Percentiles rank a stretch among this genome's conserved stretches.
Conservation (phyloP, 37 sponge, comb jelly and placozoan genomes). For the Mnemiopsis leidyi region DNA sequence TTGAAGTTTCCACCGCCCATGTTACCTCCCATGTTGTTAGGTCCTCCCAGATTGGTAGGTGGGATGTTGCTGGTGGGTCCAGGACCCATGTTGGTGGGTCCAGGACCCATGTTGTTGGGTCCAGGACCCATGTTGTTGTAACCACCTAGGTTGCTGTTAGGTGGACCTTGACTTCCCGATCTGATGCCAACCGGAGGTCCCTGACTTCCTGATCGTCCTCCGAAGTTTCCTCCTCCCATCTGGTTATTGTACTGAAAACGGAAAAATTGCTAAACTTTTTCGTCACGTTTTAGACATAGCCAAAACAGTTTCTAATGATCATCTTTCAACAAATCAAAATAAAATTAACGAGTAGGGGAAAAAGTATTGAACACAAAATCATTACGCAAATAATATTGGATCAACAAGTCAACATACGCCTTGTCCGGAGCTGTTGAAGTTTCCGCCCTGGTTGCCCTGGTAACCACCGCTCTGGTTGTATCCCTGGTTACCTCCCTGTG, state of each 20-base stretch:
- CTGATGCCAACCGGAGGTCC: neutral
- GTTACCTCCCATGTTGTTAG: neutral
- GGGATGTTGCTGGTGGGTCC: neutral
- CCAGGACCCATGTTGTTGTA: neutral
- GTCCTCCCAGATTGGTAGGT: neutral
- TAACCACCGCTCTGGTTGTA: slow-evolving; percentile 26
- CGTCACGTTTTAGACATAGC: too few species aligned
- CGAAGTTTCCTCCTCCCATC: neutral
- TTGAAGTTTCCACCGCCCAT: neutral
- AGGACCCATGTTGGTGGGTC: neutral
- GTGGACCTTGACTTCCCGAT: neutral
- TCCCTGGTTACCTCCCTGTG: neutral
- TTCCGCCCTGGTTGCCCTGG: neutral
- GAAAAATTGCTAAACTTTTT: too few species aligned
- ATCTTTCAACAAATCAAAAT: too few species aligned
- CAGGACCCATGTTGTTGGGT: neutral
- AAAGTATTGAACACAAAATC: too few species aligned
- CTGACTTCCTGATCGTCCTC: neutral
- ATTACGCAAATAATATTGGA: too few species aligned
- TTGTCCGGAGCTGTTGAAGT: neutral
- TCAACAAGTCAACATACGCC: too few species aligned
- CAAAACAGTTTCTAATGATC: too few species aligned
- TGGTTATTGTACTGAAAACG: slow-evolving; percentile 38
- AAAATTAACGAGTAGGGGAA: too few species aligned
- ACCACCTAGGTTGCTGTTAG: neutral